Percentiles rank a stretch among this genome's conserved stretches.
These are phyloP conservation scores for Muscicapa adusta DNA, from an alignment of 2,113 vertebrate genomes.

Conservation along the genomic window DNA sequence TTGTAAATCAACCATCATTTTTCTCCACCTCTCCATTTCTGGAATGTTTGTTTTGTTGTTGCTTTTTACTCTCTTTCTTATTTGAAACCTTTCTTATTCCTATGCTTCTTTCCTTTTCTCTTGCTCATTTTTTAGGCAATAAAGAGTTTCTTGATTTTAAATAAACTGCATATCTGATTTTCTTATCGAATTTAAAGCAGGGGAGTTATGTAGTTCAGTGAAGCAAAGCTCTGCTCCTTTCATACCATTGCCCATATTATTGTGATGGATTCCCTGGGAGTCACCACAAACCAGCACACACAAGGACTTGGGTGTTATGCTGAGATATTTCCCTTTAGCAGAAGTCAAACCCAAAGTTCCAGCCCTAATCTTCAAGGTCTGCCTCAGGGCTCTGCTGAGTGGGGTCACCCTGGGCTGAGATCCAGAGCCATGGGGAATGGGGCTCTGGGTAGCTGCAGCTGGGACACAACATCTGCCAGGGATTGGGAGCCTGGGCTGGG, in stretches of 20 bases:
- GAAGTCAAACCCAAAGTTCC: not conserved
- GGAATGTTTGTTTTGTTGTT: not conserved
- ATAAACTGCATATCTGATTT: not conserved
- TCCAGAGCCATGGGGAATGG: not conserved
- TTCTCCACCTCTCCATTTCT: not conserved
- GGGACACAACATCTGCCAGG: not conserved
- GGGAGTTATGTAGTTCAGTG: not conserved
- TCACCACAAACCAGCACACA: rapidly evolving
- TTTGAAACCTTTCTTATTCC: not conserved
- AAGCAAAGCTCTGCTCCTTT: not conserved
- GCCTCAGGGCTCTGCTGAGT: not conserved
- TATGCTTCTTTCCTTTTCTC: not conserved
- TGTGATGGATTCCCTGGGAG: not conserved
- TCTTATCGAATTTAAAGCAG: not conserved
- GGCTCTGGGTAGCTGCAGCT: not conserved
- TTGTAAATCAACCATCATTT: not conserved
- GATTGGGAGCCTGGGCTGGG: not conserved
- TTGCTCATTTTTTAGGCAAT: not conserved
- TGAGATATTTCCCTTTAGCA: not conserved
- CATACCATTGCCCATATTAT: not conserved
- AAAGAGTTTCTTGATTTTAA: not conserved
- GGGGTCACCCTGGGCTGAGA: not conserved
- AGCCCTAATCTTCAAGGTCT: not conserved
- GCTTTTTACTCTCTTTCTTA: rapidly evolving
- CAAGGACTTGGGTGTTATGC: too few species aligned